Evolutionary conservation across 2,888 invertebrate genomes (phyloP).

Genomic region (Zaprionus bogoriensis): DNA sequence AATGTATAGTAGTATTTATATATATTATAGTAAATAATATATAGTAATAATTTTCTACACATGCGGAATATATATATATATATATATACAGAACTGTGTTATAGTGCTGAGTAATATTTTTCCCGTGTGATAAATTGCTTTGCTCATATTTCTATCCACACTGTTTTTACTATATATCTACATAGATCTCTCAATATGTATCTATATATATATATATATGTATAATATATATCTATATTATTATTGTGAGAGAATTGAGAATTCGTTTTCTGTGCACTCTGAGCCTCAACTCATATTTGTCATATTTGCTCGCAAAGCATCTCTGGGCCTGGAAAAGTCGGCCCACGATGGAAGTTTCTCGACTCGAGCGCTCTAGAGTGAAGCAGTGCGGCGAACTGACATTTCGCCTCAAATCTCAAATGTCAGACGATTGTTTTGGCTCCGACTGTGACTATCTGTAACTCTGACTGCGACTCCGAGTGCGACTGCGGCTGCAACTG

Average conservation of each 20-base stretch:
- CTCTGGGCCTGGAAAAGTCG: constrained; percentile 15
- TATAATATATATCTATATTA: background rate
- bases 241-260: constrained; percentile 23
- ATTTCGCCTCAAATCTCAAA: constrained; percentile 74
- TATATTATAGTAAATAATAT: no score
- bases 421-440: constrained; percentile 59
- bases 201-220: background rate
- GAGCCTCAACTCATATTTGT: constrained; percentile 27
- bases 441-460: constrained; percentile 7
- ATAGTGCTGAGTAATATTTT: no score
- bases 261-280: background rate
- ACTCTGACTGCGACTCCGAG: constrained; percentile 9
- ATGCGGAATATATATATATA: background rate
- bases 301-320: constrained; percentile 49
- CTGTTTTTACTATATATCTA: no score
- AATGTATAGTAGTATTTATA: no score
- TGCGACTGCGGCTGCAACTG: constrained; percentile 6
- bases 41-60: no score
- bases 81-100: background rate
- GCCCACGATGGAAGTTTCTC: constrained; percentile 43
- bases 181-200: no score
- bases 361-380: constrained; percentile 47
- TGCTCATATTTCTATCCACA: no score
- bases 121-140: no score
- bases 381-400: constrained; percentile 61